These are phyloP conservation scores for Nerophis ophidion DNA, from an alignment of 2,113 vertebrate genomes.

Conservation along the genomic window DNA sequence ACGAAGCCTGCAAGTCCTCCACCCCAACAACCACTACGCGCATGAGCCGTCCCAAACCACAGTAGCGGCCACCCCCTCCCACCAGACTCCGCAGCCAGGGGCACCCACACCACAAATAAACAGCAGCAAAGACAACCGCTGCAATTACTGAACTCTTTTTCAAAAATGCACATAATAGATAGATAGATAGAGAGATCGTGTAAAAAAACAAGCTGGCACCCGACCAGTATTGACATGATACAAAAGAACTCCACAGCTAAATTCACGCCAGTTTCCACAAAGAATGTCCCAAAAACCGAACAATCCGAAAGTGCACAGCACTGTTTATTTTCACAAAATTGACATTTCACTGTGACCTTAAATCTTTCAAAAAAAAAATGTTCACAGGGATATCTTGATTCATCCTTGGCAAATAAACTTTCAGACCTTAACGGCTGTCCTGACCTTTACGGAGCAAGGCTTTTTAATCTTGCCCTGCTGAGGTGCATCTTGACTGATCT, in stretches of 20 bases:
- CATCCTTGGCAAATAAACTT: neutral
- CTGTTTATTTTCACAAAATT: neutral
- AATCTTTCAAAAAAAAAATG: too few relatives aligned
- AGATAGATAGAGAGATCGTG: too few relatives aligned
- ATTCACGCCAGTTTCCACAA: constrained; percentile 1
- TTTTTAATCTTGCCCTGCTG: neutral
- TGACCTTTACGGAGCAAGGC: constrained; percentile 5
- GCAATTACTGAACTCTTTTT: too few relatives aligned
- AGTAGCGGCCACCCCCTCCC: too few relatives aligned
- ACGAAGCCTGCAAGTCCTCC: too few relatives aligned
- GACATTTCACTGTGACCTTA: constrained; percentile 6
- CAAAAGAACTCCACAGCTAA: neutral
- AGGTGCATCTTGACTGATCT: constrained; percentile 31
- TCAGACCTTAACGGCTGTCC: neutral
- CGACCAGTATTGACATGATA: constrained; percentile 1
- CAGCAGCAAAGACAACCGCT: too few relatives aligned
- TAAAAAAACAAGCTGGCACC: too few relatives aligned
- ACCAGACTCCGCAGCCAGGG: too few relatives aligned
- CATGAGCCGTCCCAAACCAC: too few relatives aligned
- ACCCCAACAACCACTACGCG: too few relatives aligned
- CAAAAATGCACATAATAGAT: too few relatives aligned
- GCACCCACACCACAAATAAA: too few relatives aligned
- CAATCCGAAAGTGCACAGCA: neutral
- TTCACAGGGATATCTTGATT: neutral
- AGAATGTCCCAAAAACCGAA: neutral